Evolutionary conservation across 1,140 invertebrate genomes (phyloP), one percentile per base, ranked within the genome.

Genomic region (Diorhabda elongata): DNA sequence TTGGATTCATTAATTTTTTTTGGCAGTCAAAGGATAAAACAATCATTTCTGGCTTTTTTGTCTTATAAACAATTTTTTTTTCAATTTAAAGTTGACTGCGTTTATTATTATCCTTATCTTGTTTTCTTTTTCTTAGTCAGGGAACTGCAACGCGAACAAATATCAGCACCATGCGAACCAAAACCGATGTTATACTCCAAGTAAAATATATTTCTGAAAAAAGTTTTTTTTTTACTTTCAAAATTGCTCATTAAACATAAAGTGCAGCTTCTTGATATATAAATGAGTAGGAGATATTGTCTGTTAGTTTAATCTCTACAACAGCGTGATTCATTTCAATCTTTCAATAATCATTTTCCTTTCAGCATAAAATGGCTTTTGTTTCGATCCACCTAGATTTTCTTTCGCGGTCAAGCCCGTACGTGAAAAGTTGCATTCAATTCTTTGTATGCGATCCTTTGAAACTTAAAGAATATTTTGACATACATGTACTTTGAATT

Each of bases 161-260:
- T 47, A 47, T 47, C 45, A 47, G 5, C 5, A 5, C 1, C 45
- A 5, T 5, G 45, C 45, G 47, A 45, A 52, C 43, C 44, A 2
- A 47, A 64, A 41, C 63, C 43, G 42, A 45, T 64, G 63, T 64
- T 64, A 47, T 52, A 64, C 3, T 64, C 44, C 8, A 64, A 44
- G 63, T 44, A 52, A 64, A 64, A 64, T 64, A 52, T 64, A 59
- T 59, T 59, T 59, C 58, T 59, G 1, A 59, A 59, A 59, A 59
- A 59, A 59, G 58, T 59, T 47, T 47, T 47, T 11, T 11, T 47
- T 47, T 47, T 41, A 43, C 61, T 62, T 62, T 62, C 61, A 62
- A 43, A 62, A 3, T 62, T 62, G 61, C 3, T 62, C 61, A 41
- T 62, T 62, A 62, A 7, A 62, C 61, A 62, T 62, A 6, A 6